Evolutionary conservation across 2,113 vertebrate species (phyloP), one percentile per base, ranked within the genome.

Genomic region (Scomber scombrus): DNA sequence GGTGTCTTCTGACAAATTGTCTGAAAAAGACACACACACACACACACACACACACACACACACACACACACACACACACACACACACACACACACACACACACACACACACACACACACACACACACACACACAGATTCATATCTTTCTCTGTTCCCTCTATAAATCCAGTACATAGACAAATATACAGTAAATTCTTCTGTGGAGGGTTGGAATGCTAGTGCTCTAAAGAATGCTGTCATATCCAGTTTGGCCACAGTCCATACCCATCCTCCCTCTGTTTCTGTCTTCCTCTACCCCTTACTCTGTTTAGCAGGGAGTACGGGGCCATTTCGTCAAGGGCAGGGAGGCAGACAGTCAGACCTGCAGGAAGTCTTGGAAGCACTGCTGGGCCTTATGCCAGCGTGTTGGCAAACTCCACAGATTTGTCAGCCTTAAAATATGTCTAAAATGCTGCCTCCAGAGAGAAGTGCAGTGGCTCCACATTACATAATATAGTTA

Each of bases 1-100:
- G 96, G 92, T 0, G 97, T 99, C 91, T 99, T 99, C 90, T 99
- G 98, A 85, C 98, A 99, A 82, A 99, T 99, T 7, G 98, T 98
- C 98, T 99, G 93, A 23, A 95, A 95, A 45, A 26, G 21, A 81
- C 14, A n/a, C n/a, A n/a, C n/a, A n/a, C n/a, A n/a, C n/a, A n/a
- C n/a, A n/a, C n/a, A n/a, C n/a, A n/a, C n/a, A n/a, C n/a, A n/a
- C n/a, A n/a, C n/a, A n/a, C n/a, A n/a, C n/a, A n/a, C n/a, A n/a
- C n/a, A n/a, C n/a, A n/a, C n/a, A n/a, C n/a, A n/a, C n/a, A n/a
- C n/a, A n/a, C n/a, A n/a, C n/a, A n/a, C n/a, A n/a, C n/a, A n/a
- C n/a, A n/a, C n/a, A n/a, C n/a, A n/a, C n/a, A n/a, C n/a, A n/a
- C n/a, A n/a, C n/a, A n/a, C n/a, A n/a, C n/a, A n/a, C n/a, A n/a